These are phyloP conservation scores for Microplitis demolitor DNA, from an alignment of 1,140 invertebrate genomes.

Conservation along the genomic window DNA sequence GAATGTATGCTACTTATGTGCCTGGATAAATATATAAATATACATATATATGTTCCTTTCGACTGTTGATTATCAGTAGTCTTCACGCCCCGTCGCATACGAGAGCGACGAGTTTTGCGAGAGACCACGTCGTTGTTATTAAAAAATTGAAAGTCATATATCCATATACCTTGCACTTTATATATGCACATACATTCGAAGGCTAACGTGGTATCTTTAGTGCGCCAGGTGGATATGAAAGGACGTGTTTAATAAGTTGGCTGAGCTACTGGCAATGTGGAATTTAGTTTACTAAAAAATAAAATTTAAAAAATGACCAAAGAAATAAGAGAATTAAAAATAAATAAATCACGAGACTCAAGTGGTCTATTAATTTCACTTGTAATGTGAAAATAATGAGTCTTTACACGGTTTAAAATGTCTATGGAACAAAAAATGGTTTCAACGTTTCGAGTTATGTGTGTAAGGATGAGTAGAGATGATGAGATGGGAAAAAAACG, in stretches of 20 bases:
- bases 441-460: conserved; percentile 21
- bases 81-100: conserved; percentile 40
- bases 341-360: neutral
- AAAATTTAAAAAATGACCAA: neutral
- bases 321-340: neutral
- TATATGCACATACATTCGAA: neutral
- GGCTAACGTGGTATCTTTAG: neutral
- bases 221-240: neutral
- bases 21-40: too few species aligned
- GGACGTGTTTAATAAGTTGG: neutral
- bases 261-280: neutral
- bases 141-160: conserved; percentile 5
- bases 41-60: conserved; percentile 40
- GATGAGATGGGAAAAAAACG: neutral
- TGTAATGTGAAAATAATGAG: conserved; percentile 19
- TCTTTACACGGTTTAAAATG: conserved; percentile 3
- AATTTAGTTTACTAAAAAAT: neutral
- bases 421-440: neutral
- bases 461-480: neutral
- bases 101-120: conserved; percentile 37
- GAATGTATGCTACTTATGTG: neutral
- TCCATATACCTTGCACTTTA: neutral
- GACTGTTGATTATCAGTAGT: conserved; percentile 41
- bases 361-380: neutral
- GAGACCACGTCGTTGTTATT: neutral